Percentiles rank a stretch among this genome's conserved stretches.
These are phyloP conservation scores for Galerucella calmariensis DNA, from an alignment of 2,888 invertebrate species.

Conservation along the genomic window DNA sequence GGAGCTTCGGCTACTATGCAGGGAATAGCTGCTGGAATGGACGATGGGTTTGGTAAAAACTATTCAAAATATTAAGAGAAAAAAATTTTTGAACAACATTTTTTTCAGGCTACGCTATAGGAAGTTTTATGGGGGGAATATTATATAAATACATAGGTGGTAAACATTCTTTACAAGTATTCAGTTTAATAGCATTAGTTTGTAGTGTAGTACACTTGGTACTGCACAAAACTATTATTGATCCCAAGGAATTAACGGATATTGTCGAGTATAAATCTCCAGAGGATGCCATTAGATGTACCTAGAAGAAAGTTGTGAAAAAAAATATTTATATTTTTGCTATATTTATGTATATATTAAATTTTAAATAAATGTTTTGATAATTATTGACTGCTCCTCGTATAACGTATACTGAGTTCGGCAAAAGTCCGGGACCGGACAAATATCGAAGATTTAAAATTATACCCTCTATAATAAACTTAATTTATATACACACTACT, in stretches of 20 bases:
- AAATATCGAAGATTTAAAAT: too few relatives aligned
- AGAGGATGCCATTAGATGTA: constrained; percentile 49
- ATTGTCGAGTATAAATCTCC: constrained; percentile 49
- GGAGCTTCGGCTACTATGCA: constrained; percentile 86
- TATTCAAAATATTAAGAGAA: background rate
- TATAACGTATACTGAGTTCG: too few relatives aligned
- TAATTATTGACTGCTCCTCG: background rate
- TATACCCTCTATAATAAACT: too few relatives aligned
- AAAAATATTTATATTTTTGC: background rate
- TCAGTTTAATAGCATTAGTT: constrained; percentile 62
- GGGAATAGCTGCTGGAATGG: constrained; percentile 88
- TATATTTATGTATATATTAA: constrained; percentile 11
- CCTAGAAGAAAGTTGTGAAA: constrained; percentile 23
- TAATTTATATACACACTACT: too few relatives aligned
- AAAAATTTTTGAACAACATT: background rate
- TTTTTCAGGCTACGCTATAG: constrained; percentile 77
- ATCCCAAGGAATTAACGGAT: constrained; percentile 29
- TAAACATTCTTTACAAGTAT: constrained; percentile 68
- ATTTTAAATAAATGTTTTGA: constrained; percentile 19
- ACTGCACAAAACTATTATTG: constrained; percentile 58
- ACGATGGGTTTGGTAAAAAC: constrained; percentile 80
- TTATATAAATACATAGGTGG: constrained; percentile 76
- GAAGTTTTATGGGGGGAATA: constrained; percentile 79
- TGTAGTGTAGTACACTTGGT: constrained; percentile 65
- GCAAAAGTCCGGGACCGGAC: too few relatives aligned